phyloP scores from a whole-genome alignment of 2,113 vertebrate species.

The Verasper variegatus region DNA sequence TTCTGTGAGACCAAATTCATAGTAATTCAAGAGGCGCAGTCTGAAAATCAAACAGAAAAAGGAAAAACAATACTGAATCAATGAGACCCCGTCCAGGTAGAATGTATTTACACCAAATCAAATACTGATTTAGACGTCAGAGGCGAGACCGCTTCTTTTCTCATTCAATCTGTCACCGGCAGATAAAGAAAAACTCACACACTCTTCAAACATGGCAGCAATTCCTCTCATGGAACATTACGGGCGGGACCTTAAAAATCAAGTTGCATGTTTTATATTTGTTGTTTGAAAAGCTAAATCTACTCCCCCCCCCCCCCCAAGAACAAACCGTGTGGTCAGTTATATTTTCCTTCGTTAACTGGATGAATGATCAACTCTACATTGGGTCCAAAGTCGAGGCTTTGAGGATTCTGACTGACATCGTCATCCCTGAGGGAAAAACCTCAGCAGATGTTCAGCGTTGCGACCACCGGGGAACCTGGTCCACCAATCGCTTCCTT shows the following conservation, averaged over 20 bases:
- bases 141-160: constrained; percentile 45
- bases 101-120: constrained; percentile 80
- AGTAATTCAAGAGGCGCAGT: constrained; percentile 66
- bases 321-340: background rate
- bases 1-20: constrained; percentile 75
- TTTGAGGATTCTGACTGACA: constrained; percentile 15
- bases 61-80: constrained; percentile 67
- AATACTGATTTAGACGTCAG: constrained; percentile 58
- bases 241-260: constrained; percentile 23
- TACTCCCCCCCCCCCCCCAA: background rate
- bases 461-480: background rate
- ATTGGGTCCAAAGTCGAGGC: constrained; percentile 24
- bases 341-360: constrained; percentile 38
- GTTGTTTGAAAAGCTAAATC: background rate
- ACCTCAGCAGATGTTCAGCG: constrained; percentile 18
- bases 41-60: constrained; percentile 58
- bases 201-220: constrained; percentile 48
- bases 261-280: constrained; percentile 38
- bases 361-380: constrained; percentile 49
- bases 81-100: constrained; percentile 64
- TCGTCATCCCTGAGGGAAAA: background rate
- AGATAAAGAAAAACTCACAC: constrained; percentile 21
- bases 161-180: constrained; percentile 60
- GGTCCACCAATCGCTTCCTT: constrained; percentile 13
- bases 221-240: constrained; percentile 52